A percentile compares a stretch with the other conserved stretches of the same genome.
These are phyloP conservation scores for Apostichopus japonicus DNA, from an alignment of 35 echinoderm and acorn worm genomes.

Conservation along the genomic window DNA sequence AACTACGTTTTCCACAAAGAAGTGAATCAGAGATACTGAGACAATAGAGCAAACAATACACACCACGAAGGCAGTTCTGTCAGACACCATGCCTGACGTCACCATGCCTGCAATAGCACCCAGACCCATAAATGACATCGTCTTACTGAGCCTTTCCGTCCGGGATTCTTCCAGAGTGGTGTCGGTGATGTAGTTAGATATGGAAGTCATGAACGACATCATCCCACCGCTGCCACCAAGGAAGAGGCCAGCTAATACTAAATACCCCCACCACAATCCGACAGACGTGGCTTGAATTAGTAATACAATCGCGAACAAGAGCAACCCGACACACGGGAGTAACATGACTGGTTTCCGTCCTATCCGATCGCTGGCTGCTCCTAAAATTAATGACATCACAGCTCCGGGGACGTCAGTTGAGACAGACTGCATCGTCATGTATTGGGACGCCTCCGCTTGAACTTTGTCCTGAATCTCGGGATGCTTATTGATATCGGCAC, in stretches of 20 bases:
- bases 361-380: conserved; percentile 75
- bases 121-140: conserved; percentile 76
- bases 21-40: conserved; percentile 20
- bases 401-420: conserved; percentile 67
- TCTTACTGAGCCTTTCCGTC: conserved; percentile 70
- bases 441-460: conserved; percentile 64
- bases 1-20: conserved; percentile 3
- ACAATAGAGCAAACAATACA: conserved; percentile 34
- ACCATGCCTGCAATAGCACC: conserved; percentile 76
- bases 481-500: conserved; percentile 65
- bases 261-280: conserved; percentile 10
- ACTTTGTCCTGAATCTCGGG: conserved; percentile 68
- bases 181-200: conserved; percentile 84
- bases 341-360: conserved; percentile 72
- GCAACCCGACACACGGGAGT: conserved; percentile 61
- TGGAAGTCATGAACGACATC: conserved; percentile 68
- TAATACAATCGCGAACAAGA: conserved; percentile 35
- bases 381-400: conserved; percentile 70
- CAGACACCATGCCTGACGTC: conserved; percentile 65
- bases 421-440: conserved; percentile 60
- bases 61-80: conserved; percentile 46
- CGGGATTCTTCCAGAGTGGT: conserved; percentile 68
- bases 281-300: conserved; percentile 46
- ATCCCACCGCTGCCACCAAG: conserved; percentile 80
- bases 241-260: conserved; percentile 44